These are phyloP conservation scores for Diceros bicornis DNA, from an alignment of 2,797 vertebrate species.

Conservation along the genomic window DNA sequence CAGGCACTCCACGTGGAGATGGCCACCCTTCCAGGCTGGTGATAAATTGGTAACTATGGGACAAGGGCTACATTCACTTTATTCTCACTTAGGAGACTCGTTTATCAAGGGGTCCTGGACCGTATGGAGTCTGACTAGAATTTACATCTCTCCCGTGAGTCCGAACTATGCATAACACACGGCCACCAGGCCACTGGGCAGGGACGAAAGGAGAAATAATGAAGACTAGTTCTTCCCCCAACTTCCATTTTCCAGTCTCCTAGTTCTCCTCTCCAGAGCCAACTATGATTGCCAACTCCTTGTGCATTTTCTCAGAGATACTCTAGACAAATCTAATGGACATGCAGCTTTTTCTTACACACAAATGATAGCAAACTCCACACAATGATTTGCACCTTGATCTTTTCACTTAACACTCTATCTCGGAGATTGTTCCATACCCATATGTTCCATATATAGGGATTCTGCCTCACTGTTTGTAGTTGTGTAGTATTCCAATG, in stretches of 20 bases:
- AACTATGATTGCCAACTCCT: background rate
- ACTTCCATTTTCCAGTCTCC: background rate
- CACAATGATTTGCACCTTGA: background rate
- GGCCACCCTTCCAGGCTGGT: background rate
- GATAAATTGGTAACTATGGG: background rate
- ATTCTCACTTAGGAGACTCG: background rate
- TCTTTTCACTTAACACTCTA: background rate
- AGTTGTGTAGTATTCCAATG: background rate
- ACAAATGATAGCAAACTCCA: background rate
- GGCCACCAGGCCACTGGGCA: background rate
- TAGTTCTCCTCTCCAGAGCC: background rate
- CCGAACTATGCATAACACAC: too few species aligned
- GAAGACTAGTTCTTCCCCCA: background rate
- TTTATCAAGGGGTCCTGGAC: background rate
- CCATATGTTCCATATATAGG: accelerated
- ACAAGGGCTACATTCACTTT: background rate
- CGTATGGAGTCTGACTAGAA: background rate
- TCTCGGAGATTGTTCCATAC: background rate
- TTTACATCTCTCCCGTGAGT: background rate
- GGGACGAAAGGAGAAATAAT: background rate
- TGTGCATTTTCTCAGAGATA: background rate
- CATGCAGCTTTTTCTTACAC: accelerated
- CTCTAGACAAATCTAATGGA: background rate
- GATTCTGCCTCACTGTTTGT: background rate
- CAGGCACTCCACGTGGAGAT: background rate